Conservation (phyloP, 2,113 vertebrate genomes). For the Rhadina sibilatrix region DNA sequence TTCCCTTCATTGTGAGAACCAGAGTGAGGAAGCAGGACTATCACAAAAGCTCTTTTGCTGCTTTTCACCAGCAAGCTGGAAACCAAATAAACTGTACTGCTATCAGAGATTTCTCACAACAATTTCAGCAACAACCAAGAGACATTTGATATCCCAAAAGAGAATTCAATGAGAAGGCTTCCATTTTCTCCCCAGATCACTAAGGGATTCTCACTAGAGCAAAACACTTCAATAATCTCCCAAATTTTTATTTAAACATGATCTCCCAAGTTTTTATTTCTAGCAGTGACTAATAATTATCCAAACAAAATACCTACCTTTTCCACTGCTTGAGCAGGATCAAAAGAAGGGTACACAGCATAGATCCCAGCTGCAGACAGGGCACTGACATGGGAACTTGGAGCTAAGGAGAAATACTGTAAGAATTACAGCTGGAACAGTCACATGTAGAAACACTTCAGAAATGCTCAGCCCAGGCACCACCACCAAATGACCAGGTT, state of each 20-base stretch:
- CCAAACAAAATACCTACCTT: conserved; percentile 72
- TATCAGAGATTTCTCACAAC: background rate
- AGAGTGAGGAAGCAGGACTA: background rate
- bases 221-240: background rate
- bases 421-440: background rate
- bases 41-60: background rate
- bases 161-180: background rate
- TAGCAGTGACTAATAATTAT: background rate
- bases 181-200: background rate
- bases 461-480: background rate
- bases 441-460: background rate
- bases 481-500: background rate
- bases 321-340: conserved; percentile 93
- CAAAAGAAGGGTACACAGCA: conserved; percentile 90
- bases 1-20: background rate
- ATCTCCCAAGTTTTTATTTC: background rate
- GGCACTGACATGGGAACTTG: conserved; percentile 81
- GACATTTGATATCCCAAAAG: background rate
- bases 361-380: conserved; percentile 91
- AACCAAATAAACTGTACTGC: background rate
- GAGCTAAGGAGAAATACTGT: conserved; percentile 72
- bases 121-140: background rate
- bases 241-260: background rate
- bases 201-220: background rate
- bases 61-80: background rate